Percentiles rank a stretch among this genome's conserved stretches.
Evolutionary conservation across 2,113 vertebrate genomes (phyloP).

Genomic region (Hassar affinis): DNA sequence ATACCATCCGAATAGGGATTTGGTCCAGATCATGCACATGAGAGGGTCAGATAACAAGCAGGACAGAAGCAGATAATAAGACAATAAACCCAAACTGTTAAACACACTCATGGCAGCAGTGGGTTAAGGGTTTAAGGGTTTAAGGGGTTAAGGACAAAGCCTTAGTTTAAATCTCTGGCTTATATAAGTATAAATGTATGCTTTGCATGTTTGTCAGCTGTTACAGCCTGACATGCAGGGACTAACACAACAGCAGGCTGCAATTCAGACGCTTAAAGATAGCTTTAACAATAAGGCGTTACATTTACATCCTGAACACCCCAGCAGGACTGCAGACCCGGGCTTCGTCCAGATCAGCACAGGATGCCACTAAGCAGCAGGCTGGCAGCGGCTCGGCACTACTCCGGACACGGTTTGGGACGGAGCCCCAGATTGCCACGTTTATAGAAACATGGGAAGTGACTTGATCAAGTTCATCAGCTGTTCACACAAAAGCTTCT

Average conservation of each 20-base stretch:
- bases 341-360: background rate
- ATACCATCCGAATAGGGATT: background rate
- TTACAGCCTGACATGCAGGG: background rate
- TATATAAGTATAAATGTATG: background rate
- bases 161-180: background rate
- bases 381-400: too few species aligned
- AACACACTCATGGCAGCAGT: background rate
- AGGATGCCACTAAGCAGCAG: background rate
- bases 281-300: background rate
- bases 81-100: background rate
- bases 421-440: slow-evolving; percentile 5
- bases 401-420: background rate
- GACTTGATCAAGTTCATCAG: background rate
- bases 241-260: background rate
- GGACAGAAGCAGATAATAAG: background rate
- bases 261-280: background rate
- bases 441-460: background rate
- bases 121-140: background rate
- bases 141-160: background rate
- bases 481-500: background rate
- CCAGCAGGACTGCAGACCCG: background rate
- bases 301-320: background rate
- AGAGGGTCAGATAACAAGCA: background rate
- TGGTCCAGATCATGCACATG: background rate
- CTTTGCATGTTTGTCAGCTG: background rate